phyloP scores from a whole-genome alignment of 2,113 vertebrate species.

The Macquaria ambigua region DNA sequence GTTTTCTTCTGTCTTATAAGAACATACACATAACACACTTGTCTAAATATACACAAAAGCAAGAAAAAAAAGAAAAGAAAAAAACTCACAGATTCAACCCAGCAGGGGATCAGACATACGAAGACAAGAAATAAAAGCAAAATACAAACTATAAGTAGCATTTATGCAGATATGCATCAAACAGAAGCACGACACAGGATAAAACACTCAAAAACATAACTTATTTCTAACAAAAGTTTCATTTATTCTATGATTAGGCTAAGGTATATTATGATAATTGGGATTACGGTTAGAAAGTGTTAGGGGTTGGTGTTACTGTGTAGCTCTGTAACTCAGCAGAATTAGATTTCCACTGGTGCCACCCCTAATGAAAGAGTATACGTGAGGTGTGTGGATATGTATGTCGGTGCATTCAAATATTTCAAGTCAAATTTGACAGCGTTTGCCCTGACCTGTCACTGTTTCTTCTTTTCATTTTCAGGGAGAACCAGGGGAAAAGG shows the following conservation, averaged over 20 bases:
- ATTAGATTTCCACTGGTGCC: background rate
- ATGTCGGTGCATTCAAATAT: background rate
- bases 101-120: background rate
- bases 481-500: conserved; percentile 89
- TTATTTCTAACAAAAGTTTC: background rate
- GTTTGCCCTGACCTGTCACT: background rate
- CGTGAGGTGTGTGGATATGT: background rate
- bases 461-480: conserved; percentile 70
- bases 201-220: too few species aligned
- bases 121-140: background rate
- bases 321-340: background rate
- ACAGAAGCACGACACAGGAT: background rate
- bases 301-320: background rate
- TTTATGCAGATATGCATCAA: background rate
- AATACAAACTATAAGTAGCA: background rate
- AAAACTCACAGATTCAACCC: background rate
- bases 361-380: background rate
- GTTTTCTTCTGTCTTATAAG: background rate
- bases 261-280: background rate
- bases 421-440: background rate
- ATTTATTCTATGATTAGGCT: background rate
- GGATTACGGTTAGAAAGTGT: background rate
- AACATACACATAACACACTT: background rate
- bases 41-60: background rate
- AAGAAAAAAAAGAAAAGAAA: background rate